These are phyloP conservation scores for Brachionus rubens DNA, from an alignment of 1,140 invertebrate species.

Conservation along the genomic window DNA sequence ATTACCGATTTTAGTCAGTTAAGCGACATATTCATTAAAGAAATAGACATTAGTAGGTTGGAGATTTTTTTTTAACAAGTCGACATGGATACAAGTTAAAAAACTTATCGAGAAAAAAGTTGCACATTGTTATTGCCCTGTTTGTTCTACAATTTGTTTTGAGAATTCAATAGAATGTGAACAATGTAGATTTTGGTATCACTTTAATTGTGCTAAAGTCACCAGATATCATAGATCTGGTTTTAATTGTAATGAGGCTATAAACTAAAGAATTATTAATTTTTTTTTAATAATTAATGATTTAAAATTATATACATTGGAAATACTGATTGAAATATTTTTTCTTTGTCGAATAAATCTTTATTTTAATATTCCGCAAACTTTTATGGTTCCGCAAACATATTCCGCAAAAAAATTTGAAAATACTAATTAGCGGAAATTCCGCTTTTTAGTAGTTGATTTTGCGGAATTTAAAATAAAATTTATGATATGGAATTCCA, in stretches of 20 bases:
- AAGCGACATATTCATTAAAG: neutral
- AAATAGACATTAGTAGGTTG: neutral
- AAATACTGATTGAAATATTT: too few relatives aligned
- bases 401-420: too few relatives aligned
- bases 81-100: neutral
- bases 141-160: neutral
- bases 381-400: too few relatives aligned
- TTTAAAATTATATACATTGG: too few relatives aligned
- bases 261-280: neutral
- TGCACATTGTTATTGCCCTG: neutral
- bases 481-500: too few relatives aligned
- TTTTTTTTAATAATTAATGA: too few relatives aligned
- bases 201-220: slow-evolving; percentile 14
- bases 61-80: neutral
- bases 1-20: neutral
- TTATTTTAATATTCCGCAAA: too few relatives aligned
- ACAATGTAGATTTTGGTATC: neutral
- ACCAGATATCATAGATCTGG: neutral
- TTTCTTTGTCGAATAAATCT: too few relatives aligned
- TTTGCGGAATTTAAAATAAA: too few relatives aligned
- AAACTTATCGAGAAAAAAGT: neutral
- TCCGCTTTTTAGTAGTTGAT: too few relatives aligned
- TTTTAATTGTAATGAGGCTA: neutral
- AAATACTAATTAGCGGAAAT: too few relatives aligned
- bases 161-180: neutral